Conservation (phyloP, 2,113 vertebrate genomes). For the Lichenostomus cassidix region DNA sequence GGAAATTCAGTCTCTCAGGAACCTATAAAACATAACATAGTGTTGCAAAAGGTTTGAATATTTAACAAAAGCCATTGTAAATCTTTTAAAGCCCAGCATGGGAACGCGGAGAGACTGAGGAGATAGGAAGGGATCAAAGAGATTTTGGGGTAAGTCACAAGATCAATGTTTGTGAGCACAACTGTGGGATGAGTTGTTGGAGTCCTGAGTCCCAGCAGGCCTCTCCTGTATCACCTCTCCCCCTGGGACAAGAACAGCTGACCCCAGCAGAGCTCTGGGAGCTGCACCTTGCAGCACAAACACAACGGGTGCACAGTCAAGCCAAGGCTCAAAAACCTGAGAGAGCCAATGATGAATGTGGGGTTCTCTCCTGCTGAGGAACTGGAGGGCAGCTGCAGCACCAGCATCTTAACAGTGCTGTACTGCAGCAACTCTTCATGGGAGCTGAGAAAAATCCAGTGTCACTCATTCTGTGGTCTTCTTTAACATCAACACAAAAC, state of each 20-base stretch:
- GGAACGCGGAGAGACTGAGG: neutral
- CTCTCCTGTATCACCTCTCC: fast-evolving
- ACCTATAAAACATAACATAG: neutral
- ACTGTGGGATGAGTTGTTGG: neutral
- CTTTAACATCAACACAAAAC: neutral
- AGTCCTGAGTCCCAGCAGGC: neutral
- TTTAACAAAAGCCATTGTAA: neutral
- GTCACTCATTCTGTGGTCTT: fast-evolving
- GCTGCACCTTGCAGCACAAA: neutral
- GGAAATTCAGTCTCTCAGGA: slow-evolving; percentile 14
- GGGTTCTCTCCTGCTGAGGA: neutral
- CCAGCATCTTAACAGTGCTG: neutral
- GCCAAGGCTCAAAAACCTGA: neutral
- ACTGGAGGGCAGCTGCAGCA: neutral
- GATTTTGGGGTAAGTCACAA: neutral
- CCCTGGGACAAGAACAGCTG: neutral
- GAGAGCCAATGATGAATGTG: neutral
- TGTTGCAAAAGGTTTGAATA: neutral
- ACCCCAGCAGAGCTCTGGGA: neutral
- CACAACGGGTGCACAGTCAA: neutral
- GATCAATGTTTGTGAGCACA: fast-evolving
- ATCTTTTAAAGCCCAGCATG: neutral
- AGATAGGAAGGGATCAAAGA: neutral
- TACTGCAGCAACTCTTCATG: neutral
- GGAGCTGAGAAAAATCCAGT: neutral